Conservation (phyloP, 2,113 vertebrate species). For the Rhipidura dahli region DNA sequence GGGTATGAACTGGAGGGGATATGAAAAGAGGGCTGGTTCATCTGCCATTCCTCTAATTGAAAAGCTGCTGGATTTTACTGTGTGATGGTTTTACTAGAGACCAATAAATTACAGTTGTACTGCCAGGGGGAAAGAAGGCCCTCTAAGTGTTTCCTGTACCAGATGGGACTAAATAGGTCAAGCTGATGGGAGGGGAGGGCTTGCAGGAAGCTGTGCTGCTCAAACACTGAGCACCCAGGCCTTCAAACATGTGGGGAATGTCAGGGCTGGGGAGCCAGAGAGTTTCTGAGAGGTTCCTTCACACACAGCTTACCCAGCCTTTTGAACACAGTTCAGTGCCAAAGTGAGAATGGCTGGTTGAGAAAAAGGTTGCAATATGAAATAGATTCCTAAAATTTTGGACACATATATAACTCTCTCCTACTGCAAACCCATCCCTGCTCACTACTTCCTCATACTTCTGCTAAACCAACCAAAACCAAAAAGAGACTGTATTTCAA, state of each 20-base stretch:
- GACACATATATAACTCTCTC: neutral
- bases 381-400: neutral
- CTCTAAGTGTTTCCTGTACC: neutral
- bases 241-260: neutral
- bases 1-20: neutral
- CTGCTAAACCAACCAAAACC: neutral
- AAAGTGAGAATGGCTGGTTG: neutral
- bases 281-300: neutral
- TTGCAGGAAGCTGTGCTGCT: neutral
- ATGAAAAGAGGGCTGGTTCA: neutral
- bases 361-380: neutral
- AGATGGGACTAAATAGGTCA: neutral
- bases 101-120: neutral
- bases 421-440: neutral
- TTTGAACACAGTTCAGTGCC: neutral
- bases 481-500: neutral
- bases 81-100: neutral
- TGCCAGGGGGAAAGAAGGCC: neutral
- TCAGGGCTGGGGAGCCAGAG: neutral
- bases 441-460: neutral
- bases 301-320: neutral
- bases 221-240: neutral
- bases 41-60: neutral
- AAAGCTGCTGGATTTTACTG: neutral
- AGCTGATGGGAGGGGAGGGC: neutral